phyloP scores from a whole-genome alignment of 2,113 vertebrate species.

The Hippocampus barbouri region DNA sequence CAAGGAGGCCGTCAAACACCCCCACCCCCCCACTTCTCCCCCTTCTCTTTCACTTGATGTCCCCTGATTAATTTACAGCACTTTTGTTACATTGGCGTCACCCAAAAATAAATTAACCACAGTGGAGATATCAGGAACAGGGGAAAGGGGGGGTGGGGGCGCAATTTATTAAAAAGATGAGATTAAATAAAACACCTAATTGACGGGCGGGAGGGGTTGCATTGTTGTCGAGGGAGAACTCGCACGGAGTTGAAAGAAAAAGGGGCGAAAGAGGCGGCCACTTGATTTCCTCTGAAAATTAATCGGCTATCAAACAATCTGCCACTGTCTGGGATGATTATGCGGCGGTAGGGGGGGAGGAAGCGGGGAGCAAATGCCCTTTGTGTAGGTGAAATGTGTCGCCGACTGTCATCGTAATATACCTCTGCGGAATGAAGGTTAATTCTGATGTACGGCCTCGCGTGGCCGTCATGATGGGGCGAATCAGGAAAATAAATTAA shows the following conservation, averaged over 20 bases:
- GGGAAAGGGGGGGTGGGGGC: constrained; percentile 22
- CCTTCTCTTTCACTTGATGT: constrained; percentile 70
- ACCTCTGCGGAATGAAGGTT: constrained; percentile 99
- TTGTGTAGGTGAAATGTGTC: constrained; percentile 99
- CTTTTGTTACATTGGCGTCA: constrained; percentile 71
- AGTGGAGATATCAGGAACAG: constrained; percentile 64
- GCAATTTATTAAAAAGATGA: constrained; percentile 78
- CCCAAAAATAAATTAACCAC: constrained; percentile 75
- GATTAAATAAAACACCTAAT: constrained; percentile 98
- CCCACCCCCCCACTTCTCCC: not conserved
- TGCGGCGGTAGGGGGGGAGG: constrained; percentile 75
- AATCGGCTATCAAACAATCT: constrained; percentile 99
- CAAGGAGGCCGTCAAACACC: not conserved
- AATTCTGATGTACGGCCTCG: constrained; percentile 99
- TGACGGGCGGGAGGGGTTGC: constrained; percentile 80
- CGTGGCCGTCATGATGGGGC: constrained; percentile 99
- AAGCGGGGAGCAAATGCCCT: constrained; percentile 89
- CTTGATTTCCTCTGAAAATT: constrained; percentile 99
- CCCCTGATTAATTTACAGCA: constrained; percentile 83
- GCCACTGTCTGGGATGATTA: constrained; percentile 98
- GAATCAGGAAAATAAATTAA: constrained; percentile 99
- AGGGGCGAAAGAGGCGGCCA: constrained; percentile 79
- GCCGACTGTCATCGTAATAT: constrained; percentile 99
- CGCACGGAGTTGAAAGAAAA: constrained; percentile 22
- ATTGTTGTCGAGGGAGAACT: constrained; percentile 64